Conservation (phyloP, 35 echinoderm and acorn worm genomes). For the Apostichopus japonicus region DNA sequence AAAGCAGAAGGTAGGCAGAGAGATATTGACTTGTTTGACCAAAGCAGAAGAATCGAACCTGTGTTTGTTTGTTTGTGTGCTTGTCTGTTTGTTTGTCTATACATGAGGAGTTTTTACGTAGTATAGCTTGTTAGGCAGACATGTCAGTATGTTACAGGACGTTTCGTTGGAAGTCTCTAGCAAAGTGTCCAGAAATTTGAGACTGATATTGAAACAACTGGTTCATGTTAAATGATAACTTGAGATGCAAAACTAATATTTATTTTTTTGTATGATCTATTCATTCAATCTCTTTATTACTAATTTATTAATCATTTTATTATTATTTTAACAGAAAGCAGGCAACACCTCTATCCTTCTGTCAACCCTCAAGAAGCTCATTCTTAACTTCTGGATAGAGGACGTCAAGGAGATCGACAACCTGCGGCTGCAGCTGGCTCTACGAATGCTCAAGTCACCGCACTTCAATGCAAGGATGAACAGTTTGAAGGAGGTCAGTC, state of each 20-base stretch:
- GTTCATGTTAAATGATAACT: no score
- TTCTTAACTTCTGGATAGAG: constrained; percentile 88
- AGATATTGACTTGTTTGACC: no score
- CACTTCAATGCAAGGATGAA: constrained; percentile 99
- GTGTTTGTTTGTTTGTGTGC: not conserved
- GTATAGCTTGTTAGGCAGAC: no score
- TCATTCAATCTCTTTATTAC: no score
- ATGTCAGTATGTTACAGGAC: no score
- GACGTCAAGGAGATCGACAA: constrained; percentile 84
- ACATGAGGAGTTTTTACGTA: not conserved
- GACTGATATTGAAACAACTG: no score
- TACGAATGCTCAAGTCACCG: constrained; percentile 96
- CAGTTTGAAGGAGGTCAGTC: constrained; percentile 91
- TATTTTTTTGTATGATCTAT: no score
- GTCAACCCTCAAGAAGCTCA: constrained; percentile 83
- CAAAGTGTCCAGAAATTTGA: no score
- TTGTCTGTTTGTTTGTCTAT: no score
- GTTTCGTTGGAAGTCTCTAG: no score
- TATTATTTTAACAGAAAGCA: constrained; percentile 69
- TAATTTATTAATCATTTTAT: no score
- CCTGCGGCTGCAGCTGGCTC: constrained; percentile 81
- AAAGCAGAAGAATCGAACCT: not conserved
- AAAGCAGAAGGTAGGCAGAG: constrained; percentile 84
- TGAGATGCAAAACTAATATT: no score
- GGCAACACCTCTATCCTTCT: constrained; percentile 85